These are phyloP conservation scores for Otis tarda DNA, from an alignment of 2,113 vertebrate species.

Conservation along the genomic window DNA sequence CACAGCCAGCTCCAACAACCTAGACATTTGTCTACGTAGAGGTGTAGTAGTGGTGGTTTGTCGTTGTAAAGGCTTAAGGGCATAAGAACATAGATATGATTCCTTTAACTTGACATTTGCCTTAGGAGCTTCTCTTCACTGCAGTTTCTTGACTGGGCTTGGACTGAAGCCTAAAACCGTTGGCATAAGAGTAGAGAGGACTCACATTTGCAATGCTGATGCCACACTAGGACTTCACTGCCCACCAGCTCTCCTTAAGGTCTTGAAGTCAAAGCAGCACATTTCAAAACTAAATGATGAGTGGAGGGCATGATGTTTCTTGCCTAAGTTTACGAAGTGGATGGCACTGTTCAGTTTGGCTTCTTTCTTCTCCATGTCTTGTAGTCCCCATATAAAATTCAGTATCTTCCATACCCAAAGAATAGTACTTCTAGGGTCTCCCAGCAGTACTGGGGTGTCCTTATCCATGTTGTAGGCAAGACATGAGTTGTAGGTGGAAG, in stretches of 20 bases:
- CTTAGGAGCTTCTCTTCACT: background rate
- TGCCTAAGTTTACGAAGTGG: background rate
- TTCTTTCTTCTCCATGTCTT: background rate
- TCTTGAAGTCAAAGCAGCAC: background rate
- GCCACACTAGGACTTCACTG: background rate
- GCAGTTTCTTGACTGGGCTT: background rate
- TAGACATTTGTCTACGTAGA: background rate
- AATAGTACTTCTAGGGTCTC: background rate
- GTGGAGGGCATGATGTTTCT: fast-evolving
- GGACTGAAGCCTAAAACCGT: background rate
- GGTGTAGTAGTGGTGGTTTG: background rate
- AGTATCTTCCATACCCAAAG: background rate
- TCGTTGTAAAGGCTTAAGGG: background rate
- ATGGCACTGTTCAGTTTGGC: background rate
- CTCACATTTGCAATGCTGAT: background rate
- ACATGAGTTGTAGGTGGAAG: background rate
- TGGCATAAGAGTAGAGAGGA: background rate
- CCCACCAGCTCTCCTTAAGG: background rate
- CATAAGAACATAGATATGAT: background rate
- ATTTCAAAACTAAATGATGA: background rate
- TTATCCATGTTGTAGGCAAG: background rate
- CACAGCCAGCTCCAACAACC: background rate
- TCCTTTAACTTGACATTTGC: background rate
- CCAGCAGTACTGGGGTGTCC: background rate
- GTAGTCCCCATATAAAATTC: background rate